Percentiles rank a stretch among this genome's conserved stretches.
These are phyloP conservation scores for Amitus sp. DNA, from an alignment of 2,888 invertebrate species.

Conservation along the genomic window DNA sequence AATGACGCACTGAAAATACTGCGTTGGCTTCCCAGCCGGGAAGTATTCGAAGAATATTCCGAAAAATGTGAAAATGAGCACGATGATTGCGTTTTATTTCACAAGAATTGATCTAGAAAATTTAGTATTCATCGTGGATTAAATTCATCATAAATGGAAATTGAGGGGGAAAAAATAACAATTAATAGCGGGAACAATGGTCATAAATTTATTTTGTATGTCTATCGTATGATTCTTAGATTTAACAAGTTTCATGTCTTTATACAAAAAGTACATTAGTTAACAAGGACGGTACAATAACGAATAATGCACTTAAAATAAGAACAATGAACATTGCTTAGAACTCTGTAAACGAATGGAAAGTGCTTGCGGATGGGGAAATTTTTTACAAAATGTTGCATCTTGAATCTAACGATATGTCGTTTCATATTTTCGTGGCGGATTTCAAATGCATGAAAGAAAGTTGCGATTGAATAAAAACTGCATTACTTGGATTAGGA, in stretches of 20 bases:
- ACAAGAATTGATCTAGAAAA: too few relatives aligned
- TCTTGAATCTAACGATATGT: not conserved
- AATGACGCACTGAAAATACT: constrained; percentile 44
- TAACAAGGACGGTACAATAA: constrained; percentile 42
- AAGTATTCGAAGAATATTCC: constrained; percentile 60
- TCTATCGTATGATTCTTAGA: constrained; percentile 29
- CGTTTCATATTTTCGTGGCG: not conserved
- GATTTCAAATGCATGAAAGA: too few relatives aligned
- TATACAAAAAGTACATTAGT: constrained; percentile 41
- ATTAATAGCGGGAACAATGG: constrained; percentile 33
- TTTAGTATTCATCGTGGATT: too few relatives aligned
- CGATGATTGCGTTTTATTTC: constrained; percentile 57
- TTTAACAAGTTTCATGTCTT: constrained; percentile 41
- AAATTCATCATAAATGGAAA: too few relatives aligned
- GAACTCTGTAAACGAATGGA: not conserved
- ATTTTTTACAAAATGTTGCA: not conserved
- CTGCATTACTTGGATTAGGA: too few relatives aligned
- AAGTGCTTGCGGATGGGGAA: not conserved
- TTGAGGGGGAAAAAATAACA: constrained; percentile 33
- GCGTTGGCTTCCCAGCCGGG: constrained; percentile 58
- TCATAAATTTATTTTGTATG: constrained; percentile 39
- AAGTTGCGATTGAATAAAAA: too few relatives aligned
- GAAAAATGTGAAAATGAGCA: constrained; percentile 62
- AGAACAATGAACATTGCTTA: not conserved
- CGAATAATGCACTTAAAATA: constrained; percentile 29